Conservation (phyloP, 2,888 invertebrate species). For the Zonitis immaculata region DNA sequence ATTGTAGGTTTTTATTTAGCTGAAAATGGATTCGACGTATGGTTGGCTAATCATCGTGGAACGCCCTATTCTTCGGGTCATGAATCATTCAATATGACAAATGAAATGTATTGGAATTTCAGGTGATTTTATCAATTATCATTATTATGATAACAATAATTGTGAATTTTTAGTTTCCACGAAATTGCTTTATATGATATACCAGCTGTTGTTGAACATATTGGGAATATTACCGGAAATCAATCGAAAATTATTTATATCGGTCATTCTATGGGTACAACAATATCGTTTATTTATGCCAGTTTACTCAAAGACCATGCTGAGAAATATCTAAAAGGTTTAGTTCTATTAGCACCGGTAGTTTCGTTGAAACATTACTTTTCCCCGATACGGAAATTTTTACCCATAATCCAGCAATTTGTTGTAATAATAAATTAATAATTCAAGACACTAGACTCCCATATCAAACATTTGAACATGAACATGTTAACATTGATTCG, state of each 20-base stretch:
- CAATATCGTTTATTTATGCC: conserved; percentile 1
- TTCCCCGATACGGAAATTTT: background rate
- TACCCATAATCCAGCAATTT: background rate
- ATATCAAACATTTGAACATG: no score
- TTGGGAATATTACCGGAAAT: background rate
- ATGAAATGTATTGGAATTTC: conserved; percentile 2
- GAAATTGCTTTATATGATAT: background rate
- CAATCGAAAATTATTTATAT: conserved; percentile 2
- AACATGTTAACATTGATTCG: no score
- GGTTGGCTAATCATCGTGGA: conserved; percentile 1
- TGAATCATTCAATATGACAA: background rate
- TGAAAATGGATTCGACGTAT: conserved; percentile 3
- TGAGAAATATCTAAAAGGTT: background rate
- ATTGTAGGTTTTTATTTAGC: conserved; percentile 4
- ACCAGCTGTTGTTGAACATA: conserved; percentile 2
- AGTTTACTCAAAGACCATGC: conserved; percentile 6
- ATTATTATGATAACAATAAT: background rate
- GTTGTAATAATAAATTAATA: background rate
- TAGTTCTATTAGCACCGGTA: background rate
- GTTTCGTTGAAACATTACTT: background rate
- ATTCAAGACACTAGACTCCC: no score
- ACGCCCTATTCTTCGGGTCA: background rate
- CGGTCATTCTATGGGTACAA: conserved; percentile 8
- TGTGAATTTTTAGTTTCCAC: background rate
- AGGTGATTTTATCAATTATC: background rate